Percentiles rank a stretch among this genome's conserved stretches.
These are phyloP conservation scores for Stenotaenia linearis DNA, from an alignment of 2,888 invertebrate species.

Conservation along the genomic window DNA sequence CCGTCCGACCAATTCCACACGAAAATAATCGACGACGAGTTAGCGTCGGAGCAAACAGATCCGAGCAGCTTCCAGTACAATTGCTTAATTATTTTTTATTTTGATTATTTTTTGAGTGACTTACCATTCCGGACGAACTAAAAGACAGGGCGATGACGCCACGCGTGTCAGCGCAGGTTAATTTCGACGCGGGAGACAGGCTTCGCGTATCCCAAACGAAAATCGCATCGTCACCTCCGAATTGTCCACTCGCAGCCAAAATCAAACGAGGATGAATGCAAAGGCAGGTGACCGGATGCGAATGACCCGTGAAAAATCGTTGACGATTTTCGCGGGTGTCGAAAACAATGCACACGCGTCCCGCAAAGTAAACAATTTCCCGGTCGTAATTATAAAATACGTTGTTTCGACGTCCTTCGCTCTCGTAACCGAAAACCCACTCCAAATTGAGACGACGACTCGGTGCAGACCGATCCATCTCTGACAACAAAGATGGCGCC, in stretches of 20 bases:
- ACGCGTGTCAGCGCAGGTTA: conserved; percentile 48
- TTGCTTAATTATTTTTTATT: too few species aligned
- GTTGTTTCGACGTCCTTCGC: conserved; percentile 49
- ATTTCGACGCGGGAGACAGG: conserved; percentile 45
- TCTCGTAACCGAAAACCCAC: conserved; percentile 51
- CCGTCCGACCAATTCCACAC: conserved; percentile 52
- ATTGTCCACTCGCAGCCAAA: conserved; percentile 49
- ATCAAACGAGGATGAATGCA: conserved; percentile 46
- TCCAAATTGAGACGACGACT: conserved; percentile 41
- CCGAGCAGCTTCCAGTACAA: conserved; percentile 44
- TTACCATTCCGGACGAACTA: conserved; percentile 45
- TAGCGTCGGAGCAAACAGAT: conserved; percentile 49
- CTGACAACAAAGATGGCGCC: background rate
- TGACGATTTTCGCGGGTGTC: conserved; percentile 46
- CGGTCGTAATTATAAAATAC: conserved; percentile 46
- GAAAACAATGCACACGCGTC: conserved; percentile 50
- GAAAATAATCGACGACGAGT: conserved; percentile 45
- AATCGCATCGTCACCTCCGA: conserved; percentile 48
- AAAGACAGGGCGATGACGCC: conserved; percentile 48
- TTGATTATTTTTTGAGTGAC: background rate
- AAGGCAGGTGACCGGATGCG: conserved; percentile 45
- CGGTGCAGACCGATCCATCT: background rate
- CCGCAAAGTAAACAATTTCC: conserved; percentile 50
- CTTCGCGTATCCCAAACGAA: conserved; percentile 49
- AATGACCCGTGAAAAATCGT: conserved; percentile 49